Base-by-base conservation (phyloP, 2,888 invertebrate genomes). In the Oscheius sp. region DNA sequence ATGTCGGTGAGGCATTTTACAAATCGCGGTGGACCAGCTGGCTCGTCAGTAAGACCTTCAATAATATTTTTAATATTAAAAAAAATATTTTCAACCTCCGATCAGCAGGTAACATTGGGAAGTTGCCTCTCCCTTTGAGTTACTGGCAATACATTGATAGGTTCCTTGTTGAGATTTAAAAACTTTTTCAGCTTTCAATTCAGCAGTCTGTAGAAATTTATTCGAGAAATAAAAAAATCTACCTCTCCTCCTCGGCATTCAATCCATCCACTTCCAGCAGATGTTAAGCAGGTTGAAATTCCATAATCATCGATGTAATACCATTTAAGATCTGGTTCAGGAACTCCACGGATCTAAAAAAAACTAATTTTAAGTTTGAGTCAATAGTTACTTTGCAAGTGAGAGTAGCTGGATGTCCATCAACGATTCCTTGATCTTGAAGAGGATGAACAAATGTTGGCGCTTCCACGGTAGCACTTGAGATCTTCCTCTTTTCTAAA, bases 1-100 rank as follows among this genome's bases (percentile, higher is more conserved):
- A 79, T 69, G 65, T 85, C 83, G 17, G 80, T 70, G 10, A 85
- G 78, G 63, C 84, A 85, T 33, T 76, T 78, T n/a, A 80, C 72
- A 64, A 84, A 84, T 6, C 79, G 69, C 25, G 84, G 82, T 33
- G 82, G 82, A 25, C 83, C 81, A 4, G 80, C 81, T 10, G 80
- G 79, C 50, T 78, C 74, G 64, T 78, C 80, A 4, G 73, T 58
- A 4, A 78, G 70, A 23, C 72, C 81, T 72, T 37, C n/a, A n/a
- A n/a, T n/a, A 42, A 68, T 8, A 8, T 46, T 63, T 15, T 31
- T n/a, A 17, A 33, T 2, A 45, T 50, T 23, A 29, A 20, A 12
- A 39, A 27, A 37, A 27, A 34, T 29, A 15, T 3, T 15, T 39
- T 39, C 10, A 50, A 65, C 72, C 70, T 45, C 81, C 82, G 42